Evolutionary conservation across 2,888 invertebrate genomes (phyloP), one percentile per base, ranked within the genome.

Genomic region (Lydus trimaculatus): DNA sequence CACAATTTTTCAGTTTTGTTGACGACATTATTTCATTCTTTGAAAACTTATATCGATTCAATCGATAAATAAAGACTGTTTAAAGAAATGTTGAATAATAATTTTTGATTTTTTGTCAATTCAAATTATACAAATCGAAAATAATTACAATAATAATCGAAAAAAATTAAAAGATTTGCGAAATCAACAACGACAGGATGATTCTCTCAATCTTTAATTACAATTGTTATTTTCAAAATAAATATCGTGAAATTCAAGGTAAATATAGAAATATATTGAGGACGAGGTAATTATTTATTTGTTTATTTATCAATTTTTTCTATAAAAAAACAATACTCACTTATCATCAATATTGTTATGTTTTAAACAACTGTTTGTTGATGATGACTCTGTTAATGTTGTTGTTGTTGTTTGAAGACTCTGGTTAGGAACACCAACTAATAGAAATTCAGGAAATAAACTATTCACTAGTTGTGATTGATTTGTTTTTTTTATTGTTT

Each of bases 361-460:
- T 25, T 61, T 39, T 8, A 43, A 25, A 60, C 63, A 65, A 25
- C 65, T 62, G 23, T 31, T 36, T 4, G n/a, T 17, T 13, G n/a
- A 11, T 60, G 60, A 17, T 13, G 60, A 13, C 28, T 25, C 31
- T 25, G 31, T 31, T 52, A 63, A 56, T 23, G 73, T 75, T 65
- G 72, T 75, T 11, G 73, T 68, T 65, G 72, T 70, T 56, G 75
- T 76, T 63, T 75, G 73, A 36, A 72, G 59, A 31, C 63, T 66
- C 9, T 67, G 72, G 66, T 65, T 72, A 64, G 66, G 75, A 62
- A 69, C 72, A 11, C 72, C 73, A 59, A 77, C 63, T 39, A 78
- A 61, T 58, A 76, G 61, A 66, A 79, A 77, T 56, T 80, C 79
- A 5, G 80, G 79, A 70, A 74, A 78, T 15, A 70, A 73, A 65